Percentiles rank a stretch among this genome's conserved stretches.
phyloP scores from a whole-genome alignment of 2,888 invertebrate species.

The Athrips mouffetella region DNA sequence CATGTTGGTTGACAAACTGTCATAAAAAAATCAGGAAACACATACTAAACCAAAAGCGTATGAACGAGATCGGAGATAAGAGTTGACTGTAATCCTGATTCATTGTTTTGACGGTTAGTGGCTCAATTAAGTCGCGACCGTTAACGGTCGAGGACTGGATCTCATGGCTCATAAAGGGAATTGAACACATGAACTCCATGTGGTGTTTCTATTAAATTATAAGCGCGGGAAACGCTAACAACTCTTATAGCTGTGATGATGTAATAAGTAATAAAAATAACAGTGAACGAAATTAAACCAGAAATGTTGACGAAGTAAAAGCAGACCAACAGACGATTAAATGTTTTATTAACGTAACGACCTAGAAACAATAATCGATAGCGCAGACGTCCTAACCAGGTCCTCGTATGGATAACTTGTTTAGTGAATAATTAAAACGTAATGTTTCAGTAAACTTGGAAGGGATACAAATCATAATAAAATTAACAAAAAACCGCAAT shows the following conservation, averaged over 20 bases:
- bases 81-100: conserved; percentile 13
- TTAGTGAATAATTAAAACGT: too few species aligned
- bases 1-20: too few species aligned
- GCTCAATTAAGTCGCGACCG: conserved; percentile 34
- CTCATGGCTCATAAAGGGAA: conserved; percentile 17
- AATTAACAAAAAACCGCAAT: not conserved
- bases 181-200: not conserved
- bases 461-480: too few species aligned
- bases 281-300: not conserved
- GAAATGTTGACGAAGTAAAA: not conserved
- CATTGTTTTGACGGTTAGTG: conserved; percentile 23
- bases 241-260: not conserved
- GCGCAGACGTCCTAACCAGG: too few species aligned
- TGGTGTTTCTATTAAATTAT: not conserved
- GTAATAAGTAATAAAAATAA: not conserved
- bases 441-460: too few species aligned
- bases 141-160: conserved; percentile 37
- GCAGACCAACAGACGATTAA: too few species aligned
- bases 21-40: not conserved
- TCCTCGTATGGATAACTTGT: too few species aligned
- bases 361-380: too few species aligned
- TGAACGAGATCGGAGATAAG: not conserved
- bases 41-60: not conserved
- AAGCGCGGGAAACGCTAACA: not conserved
- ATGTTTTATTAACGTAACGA: too few species aligned